A percentile compares a stretch with the other conserved stretches of the same genome.
phyloP scores from a whole-genome alignment of 2,797 vertebrate genomes.

The Acestrorhynchus altus region DNA sequence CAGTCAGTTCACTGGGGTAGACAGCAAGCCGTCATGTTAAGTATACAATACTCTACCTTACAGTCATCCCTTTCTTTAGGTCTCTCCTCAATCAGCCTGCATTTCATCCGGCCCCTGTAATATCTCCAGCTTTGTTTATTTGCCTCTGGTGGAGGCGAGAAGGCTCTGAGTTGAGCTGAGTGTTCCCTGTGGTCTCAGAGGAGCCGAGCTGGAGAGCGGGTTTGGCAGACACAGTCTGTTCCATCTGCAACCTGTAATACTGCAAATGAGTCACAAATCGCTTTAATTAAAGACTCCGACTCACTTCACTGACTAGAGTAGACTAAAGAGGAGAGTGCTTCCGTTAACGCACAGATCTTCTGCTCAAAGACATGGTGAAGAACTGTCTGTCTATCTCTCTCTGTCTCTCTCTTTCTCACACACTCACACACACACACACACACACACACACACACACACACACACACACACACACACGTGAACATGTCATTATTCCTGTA shows the following conservation, averaged over 20 bases:
- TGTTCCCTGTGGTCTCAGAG: constrained; percentile 8
- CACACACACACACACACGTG: constrained; percentile 2
- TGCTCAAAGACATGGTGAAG: constrained; percentile 17
- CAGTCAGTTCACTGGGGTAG: too few relatives aligned
- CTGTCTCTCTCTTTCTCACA: too few relatives aligned
- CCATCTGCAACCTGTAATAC: constrained; percentile 71
- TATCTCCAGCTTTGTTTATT: neutral
- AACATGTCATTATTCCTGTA: constrained; percentile 11
- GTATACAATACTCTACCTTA: too few relatives aligned
- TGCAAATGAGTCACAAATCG: constrained; percentile 75
- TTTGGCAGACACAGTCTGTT: constrained; percentile 50
- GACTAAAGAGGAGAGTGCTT: constrained; percentile 46
- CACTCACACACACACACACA: too few relatives aligned
- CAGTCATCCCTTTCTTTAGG: neutral
- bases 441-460: neutral
- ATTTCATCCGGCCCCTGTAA: neutral
- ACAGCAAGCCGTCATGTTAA: neutral
- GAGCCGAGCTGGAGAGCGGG: constrained; percentile 9
- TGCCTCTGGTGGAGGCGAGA: neutral
- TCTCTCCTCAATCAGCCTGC: neutral
- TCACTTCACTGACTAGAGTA: constrained; percentile 48
- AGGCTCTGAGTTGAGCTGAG: neutral
- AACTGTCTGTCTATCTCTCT: neutral
- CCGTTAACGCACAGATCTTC: constrained; percentile 15
- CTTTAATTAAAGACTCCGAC: constrained; percentile 67